Base-by-base conservation (phyloP, 2,113 vertebrate genomes). In the Alethe castanea region DNA sequence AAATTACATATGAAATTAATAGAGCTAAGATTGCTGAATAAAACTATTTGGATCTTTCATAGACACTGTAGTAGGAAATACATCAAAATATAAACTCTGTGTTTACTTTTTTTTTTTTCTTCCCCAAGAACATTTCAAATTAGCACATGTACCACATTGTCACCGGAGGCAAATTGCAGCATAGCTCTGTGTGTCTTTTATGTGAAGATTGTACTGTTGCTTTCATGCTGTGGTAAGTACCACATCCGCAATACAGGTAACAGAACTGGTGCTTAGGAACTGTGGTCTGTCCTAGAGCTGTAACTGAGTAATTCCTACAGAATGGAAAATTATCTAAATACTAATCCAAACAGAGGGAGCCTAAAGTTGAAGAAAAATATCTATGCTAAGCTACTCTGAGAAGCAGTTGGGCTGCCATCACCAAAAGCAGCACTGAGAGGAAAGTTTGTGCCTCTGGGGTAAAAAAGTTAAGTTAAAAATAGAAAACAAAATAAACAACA, bases 181-280 rank as follows among this genome's bases (percentile, higher is more conserved):
- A 86, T 97, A 97, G 96, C 95, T 94, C 81, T 95, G 42, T 89
- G 97, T 97, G 94, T 93, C 93, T 98, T 97, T 95, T 96, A 97
- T 97, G 96, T 97, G 97, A 98, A 96, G 91, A 62, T 54, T 74
- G 72, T 97, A 50, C 93, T 72, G 90, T 94, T 97, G 96, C 94
- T 95, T 97, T 96, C 96, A 92, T 64, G 96, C 97, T 97, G 97
- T 97, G 97, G 97, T 98, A 98, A 98, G 97, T 97, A 97, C 96
- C 96, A 97, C 96, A 93, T 97, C 92, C 18, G 10, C 91, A 95
- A 92, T 94, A 92, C 95, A 97, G 96, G 97, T 96, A 96, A 90
- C 94, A 38, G 95, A 98, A 98, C 94, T 90, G 91, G 93, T 97
- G 96, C 96, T 98, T 97, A 96, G 92, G 95, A 97, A 89, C 94